Evolutionary conservation across 2,113 vertebrate genomes (phyloP).

Genomic region (Cavia aperea): DNA sequence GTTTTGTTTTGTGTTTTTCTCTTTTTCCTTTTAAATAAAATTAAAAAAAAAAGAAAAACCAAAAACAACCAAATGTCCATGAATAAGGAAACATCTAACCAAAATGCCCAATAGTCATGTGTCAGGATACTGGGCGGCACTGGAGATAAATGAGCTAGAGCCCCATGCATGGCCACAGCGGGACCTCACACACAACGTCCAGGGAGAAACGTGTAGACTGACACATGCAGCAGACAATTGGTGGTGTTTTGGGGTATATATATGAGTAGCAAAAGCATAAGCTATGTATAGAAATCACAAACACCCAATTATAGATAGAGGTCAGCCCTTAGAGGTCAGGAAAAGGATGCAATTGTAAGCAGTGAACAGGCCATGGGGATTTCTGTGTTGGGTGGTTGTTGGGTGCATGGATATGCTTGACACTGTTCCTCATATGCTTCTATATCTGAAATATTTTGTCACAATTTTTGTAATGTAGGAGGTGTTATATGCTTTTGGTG

Average conservation of each 20-base stretch:
- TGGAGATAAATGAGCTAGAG: not conserved
- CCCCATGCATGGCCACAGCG: not conserved
- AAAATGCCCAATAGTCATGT: not conserved
- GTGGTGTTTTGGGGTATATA: not conserved
- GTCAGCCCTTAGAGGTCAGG: not conserved
- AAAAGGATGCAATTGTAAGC: not conserved
- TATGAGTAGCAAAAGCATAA: not conserved
- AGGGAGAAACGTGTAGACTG: not conserved
- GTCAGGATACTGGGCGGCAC: not conserved
- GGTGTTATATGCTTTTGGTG: not conserved
- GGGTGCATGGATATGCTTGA: not conserved
- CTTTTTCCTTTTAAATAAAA: too few species aligned
- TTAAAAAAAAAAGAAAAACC: conserved; percentile 13
- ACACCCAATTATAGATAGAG: not conserved
- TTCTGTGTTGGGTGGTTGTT: not conserved
- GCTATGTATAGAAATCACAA: not conserved
- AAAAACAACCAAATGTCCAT: not conserved
- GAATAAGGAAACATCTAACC: not conserved
- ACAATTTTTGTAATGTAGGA: not conserved
- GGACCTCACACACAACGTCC: not conserved
- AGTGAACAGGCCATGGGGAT: not conserved
- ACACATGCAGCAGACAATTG: not conserved
- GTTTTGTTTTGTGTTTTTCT: too few species aligned
- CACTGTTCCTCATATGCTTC: not conserved
- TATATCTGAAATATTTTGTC: not conserved